Evolutionary conservation across 2,888 invertebrate species (phyloP).

Genomic region (Perithous albicinctus): DNA sequence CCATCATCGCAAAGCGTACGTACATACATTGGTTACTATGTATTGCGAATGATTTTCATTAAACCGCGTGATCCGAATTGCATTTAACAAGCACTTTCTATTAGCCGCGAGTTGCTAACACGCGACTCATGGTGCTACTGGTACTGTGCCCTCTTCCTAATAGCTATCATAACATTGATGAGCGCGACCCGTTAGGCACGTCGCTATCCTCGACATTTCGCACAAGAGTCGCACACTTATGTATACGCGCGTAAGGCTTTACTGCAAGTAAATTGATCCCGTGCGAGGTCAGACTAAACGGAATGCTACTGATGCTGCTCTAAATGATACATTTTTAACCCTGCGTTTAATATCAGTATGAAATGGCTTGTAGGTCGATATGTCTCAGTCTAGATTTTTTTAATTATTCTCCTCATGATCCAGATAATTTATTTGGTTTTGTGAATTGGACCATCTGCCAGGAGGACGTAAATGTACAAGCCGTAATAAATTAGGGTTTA

Average conservation of each 20-base stretch:
- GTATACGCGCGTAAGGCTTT: not conserved
- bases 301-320: constrained; percentile 15
- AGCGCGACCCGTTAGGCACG: constrained; percentile 26
- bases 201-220: constrained; percentile 28
- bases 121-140: constrained; percentile 41
- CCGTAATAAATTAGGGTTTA: too few species aligned
- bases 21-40: constrained; percentile 5
- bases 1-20: constrained; percentile 19
- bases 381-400: not conserved
- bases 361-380: constrained; percentile 8
- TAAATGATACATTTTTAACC: constrained; percentile 6
- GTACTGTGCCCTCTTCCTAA: constrained; percentile 37
- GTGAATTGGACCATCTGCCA: not conserved
- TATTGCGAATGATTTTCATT: constrained; percentile 57
- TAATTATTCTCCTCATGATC: not conserved
- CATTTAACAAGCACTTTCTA: constrained; percentile 51
- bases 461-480: too few species aligned
- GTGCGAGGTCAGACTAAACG: constrained; percentile 59
- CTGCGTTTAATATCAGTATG: not conserved
- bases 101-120: constrained; percentile 49
- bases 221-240: not conserved
- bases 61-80: constrained; percentile 68
- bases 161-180: constrained; percentile 27
- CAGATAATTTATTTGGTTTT: too few species aligned
- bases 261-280: constrained; percentile 59